phyloP scores from a whole-genome alignment of 2,797 vertebrate genomes.

The Lerista edwardsae region DNA sequence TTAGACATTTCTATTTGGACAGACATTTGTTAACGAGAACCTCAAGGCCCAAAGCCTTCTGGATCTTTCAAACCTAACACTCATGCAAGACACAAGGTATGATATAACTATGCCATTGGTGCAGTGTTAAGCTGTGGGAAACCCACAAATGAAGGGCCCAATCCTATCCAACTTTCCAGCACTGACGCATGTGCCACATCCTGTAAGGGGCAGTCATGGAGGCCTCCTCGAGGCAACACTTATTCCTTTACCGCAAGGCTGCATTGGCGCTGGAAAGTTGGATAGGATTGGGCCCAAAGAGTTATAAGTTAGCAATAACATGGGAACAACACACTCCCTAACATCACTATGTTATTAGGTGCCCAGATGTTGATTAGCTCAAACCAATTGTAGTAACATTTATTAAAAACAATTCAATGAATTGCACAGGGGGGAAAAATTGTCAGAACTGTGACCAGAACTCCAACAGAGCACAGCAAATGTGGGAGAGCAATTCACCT shows the following conservation, averaged over 20 bases:
- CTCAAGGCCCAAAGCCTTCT: background rate
- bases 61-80: too few relatives aligned
- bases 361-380: background rate
- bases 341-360: background rate
- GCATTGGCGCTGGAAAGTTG: too few relatives aligned
- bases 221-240: too few relatives aligned
- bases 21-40: background rate
- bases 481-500: too few relatives aligned
- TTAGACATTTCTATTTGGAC: background rate
- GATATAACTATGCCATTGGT: background rate
- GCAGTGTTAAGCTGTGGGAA: background rate
- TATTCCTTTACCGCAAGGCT: too few relatives aligned
- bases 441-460: background rate
- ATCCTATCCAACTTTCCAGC: too few relatives aligned
- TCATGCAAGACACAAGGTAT: background rate
- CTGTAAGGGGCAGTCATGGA: too few relatives aligned
- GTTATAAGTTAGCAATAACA: too few relatives aligned
- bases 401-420: too few relatives aligned
- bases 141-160: too few relatives aligned
- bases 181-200: too few relatives aligned
- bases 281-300: background rate
- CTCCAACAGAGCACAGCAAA: background rate
- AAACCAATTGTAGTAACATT: background rate
- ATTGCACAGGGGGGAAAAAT: too few relatives aligned
- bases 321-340: background rate